A percentile compares a stretch with the other conserved stretches of the same genome.
phyloP scores from a whole-genome alignment of 2,797 vertebrate species.

The Rhynchonycteris naso region DNA sequence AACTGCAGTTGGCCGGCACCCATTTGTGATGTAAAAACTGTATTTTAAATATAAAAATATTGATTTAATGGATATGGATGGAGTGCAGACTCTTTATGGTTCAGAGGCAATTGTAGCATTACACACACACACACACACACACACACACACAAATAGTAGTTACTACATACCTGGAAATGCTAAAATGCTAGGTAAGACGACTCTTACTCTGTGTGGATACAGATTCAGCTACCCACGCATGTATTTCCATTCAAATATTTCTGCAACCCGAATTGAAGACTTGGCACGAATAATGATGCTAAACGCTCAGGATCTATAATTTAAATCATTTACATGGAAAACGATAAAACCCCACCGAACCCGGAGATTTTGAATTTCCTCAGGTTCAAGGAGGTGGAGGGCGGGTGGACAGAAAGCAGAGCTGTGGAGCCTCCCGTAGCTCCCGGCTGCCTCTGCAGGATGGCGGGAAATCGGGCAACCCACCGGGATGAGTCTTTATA shows the following conservation, averaged over 20 bases:
- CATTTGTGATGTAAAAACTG: not conserved
- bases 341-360: constrained; percentile 23
- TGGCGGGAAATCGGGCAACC: constrained; percentile 71
- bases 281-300: not conserved
- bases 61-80: not conserved
- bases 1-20: not conserved
- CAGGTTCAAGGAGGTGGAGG: not conserved
- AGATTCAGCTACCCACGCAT: not conserved
- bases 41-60: constrained; percentile 57
- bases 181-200: not conserved
- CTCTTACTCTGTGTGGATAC: not conserved
- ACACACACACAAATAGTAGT: not conserved
- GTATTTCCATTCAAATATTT: constrained; percentile 37
- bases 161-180: constrained; percentile 62
- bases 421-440: constrained; percentile 53
- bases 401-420: constrained; percentile 63
- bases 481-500: constrained; percentile 54
- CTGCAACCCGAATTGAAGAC: not conserved
- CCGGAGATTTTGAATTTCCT: constrained; percentile 51
- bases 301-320: not conserved
- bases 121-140: not conserved
- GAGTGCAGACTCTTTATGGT: not conserved
- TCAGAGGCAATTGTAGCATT: not conserved
- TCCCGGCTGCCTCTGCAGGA: constrained; percentile 44
- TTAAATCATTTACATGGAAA: constrained; percentile 38